Evolutionary conservation across 1,140 invertebrate genomes (phyloP), one percentile per base, ranked within the genome.

Genomic region (Leptopilina clavipes): DNA sequence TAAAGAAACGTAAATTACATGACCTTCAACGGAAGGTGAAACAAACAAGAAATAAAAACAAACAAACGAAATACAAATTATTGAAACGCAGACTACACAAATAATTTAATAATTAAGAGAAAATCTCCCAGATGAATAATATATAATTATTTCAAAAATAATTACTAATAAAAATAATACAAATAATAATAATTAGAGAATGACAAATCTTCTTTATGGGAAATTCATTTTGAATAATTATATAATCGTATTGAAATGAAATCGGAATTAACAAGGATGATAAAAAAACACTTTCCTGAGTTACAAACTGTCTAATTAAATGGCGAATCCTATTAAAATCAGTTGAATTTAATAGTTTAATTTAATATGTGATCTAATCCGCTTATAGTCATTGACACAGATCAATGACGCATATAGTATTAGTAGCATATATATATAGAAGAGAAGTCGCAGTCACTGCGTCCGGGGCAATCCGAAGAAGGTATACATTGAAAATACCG

Each of bases 301-400:
- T 52, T 52, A 52, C n/a, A 17, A 52, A n/a, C n/a, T 14, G 11
- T 1, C 48, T 52, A 17, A 52, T 52, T 59, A 59, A 19, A 59
- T 31, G 0, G 12, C 12, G 6, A 31, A 65, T 31, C 59, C 25
- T 65, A 52, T 52, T n/a, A 65, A 37, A 37, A 65, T 65, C 6
- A 65, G n/a, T 3, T 31, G 14, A 65, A 65, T 65, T n/a, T 31
- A 31, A 65, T 65, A n/a, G n/a, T n/a, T n/a, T n/a, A n/a, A n/a
- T n/a, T n/a, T n/a, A 31, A 31, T 65, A 22, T 65, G 59, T n/a
- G 19, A 31, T 12, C 6, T 37, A 65, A 31, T 65, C 59, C 59
- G 25, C 59, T 65, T 65, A 65, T 9, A 31, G 59, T 65, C 59
- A 65, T 65, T 65, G 59, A 65, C 59, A 65, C 59, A 31, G 59